Percentiles rank a stretch among this genome's conserved stretches.
Evolutionary conservation across 2,113 vertebrate genomes (phyloP).

Genomic region (Solea solea): DNA sequence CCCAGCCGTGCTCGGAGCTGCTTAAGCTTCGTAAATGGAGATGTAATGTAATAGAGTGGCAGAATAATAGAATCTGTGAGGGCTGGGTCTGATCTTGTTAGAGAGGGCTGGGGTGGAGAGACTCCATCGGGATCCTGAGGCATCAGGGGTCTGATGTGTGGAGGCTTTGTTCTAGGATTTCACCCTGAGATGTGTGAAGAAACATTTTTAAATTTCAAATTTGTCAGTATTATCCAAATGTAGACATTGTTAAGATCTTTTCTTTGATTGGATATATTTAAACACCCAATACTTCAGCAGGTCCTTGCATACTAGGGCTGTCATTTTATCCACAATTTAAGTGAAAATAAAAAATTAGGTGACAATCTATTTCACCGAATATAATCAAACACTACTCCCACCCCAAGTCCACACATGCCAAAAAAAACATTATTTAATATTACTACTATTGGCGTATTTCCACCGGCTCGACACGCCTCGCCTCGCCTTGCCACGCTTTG

Average conservation of each 20-base stretch:
- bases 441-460: too few species aligned
- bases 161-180: conserved; percentile 43
- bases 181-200: conserved; percentile 2
- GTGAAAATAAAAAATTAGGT: too few species aligned
- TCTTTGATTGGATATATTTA: neutral
- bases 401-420: too few species aligned
- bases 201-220: neutral
- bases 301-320: too few species aligned
- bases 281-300: too few species aligned
- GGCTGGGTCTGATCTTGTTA: conserved; percentile 81
- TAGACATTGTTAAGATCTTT: neutral
- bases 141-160: conserved; percentile 5
- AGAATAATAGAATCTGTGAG: conserved; percentile 80
- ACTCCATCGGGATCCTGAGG: conserved; percentile 57
- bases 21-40: conserved; percentile 82
- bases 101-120: conserved; percentile 59
- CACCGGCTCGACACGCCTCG: too few species aligned
- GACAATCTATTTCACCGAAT: too few species aligned
- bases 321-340: too few species aligned
- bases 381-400: too few species aligned
- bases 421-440: too few species aligned
- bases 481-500: too few species aligned
- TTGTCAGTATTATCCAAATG: neutral
- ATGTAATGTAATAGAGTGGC: conserved; percentile 82
- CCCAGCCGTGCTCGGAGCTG: conserved; percentile 65